Evolutionary conservation across 2,113 vertebrate species (phyloP), one percentile per base, ranked within the genome.

Genomic region (Ammospiza nelsoni): DNA sequence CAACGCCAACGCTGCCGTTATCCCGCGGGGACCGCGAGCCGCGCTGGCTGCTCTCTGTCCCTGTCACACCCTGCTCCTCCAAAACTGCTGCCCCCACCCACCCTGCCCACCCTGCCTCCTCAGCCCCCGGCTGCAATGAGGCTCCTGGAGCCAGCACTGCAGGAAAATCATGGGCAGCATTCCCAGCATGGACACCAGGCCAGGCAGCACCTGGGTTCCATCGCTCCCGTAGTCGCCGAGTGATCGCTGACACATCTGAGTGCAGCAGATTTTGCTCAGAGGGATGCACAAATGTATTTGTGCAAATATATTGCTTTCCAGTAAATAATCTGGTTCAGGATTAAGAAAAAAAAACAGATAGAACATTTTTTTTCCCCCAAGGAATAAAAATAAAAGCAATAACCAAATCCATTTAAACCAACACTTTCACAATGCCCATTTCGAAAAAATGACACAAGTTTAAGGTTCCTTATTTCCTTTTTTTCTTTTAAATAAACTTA

Each of bases 241-340:
- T 0, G 11, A 27, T 4, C 33, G 1, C 28, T 27, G 24, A 10
- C 41, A 46, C 16, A 10, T 0, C 7, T 17, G 4, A 27, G 11
- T 29, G 28, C 27, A 20, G 35, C 3, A 8, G 1, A 11, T 54
- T 27, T 28, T 33, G 9, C n/a, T 61, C 61, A 24, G 17, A 78
- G 44, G 25, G 79, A 76, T 15, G 35, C 41, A 76, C 12, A 61
- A 48, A 51, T 19, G 5, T 11, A 43, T 11, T 11, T 54, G 37
- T 28, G 18, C 18, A 65, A 52, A 65, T 10, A 33, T 6, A 8
- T 22, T n/a, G 6, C 5, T 54, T 77, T 39, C 19, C 33, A 39
- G 41, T 21, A n/a, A 44, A 51, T 28, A 63, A 75, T 0, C 2
- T n/a, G 37, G 37, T 44, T 69, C 18, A 24, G n/a, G 18, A 62